A percentile compares a stretch with the other conserved stretches of the same genome.
Conservation (phyloP, 2,888 invertebrate species). For the Unio delphinus region DNA sequence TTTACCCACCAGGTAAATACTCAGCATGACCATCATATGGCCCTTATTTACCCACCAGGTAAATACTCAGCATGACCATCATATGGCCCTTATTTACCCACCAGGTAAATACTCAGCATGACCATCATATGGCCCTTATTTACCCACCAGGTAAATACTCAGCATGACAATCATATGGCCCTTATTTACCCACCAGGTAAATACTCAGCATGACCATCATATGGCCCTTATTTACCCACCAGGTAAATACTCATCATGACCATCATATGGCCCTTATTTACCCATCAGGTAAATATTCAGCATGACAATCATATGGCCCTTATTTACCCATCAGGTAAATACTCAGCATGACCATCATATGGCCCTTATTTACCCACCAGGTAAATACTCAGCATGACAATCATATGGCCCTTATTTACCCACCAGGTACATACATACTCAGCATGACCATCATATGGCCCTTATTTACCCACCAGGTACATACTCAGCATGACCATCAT, state of each 20-base stretch:
- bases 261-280: conserved; percentile 96
- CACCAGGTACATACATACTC: conserved; percentile 80
- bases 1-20: conserved; percentile 89
- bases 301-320: conserved; percentile 86
- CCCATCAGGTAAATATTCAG: conserved; percentile 82
- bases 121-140: conserved; percentile 91
- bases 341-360: conserved; percentile 79
- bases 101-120: conserved; percentile 78
- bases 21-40: conserved; percentile 81
- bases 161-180: conserved; percentile 83
- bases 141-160: conserved; percentile 87
- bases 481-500: conserved; percentile 75
- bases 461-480: conserved; percentile 95
- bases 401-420: conserved; percentile 96
- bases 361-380: conserved; percentile 97
- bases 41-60: conserved; percentile 97
- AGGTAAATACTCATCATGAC: conserved; percentile 73
- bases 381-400: conserved; percentile 73
- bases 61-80: conserved; percentile 73
- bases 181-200: conserved; percentile 95
- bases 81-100: conserved; percentile 96
- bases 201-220: conserved; percentile 75
- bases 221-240: conserved; percentile 98
- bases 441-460: conserved; percentile 83
- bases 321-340: conserved; percentile 91